Percentiles rank a stretch among this genome's conserved stretches.
phyloP scores from a whole-genome alignment of 2,797 vertebrate genomes.

The Crypturellus tataupa region DNA sequence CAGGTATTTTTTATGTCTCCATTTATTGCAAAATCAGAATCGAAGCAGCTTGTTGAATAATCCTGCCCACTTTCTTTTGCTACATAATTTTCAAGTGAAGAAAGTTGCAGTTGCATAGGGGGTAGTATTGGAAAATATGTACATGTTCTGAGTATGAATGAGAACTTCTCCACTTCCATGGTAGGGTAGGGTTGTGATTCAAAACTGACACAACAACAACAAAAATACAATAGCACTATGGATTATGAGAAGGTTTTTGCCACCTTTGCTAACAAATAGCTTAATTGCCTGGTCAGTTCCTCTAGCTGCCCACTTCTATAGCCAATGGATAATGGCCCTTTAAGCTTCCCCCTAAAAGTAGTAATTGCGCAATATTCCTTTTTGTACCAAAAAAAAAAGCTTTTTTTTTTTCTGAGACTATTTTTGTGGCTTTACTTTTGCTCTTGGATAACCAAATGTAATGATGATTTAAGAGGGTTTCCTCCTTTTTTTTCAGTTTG shows the following conservation, averaged over 20 bases:
- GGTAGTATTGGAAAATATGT: not conserved
- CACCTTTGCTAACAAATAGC: not conserved
- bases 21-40: not conserved
- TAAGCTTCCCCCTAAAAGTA: not conserved
- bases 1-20: not conserved
- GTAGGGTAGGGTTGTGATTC: not conserved
- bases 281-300: not conserved
- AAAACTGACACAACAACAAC: not conserved
- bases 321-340: not conserved
- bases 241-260: not conserved
- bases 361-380: not conserved
- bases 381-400: not conserved
- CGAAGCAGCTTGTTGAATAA: not conserved
- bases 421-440: not conserved
- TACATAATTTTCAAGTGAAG: not conserved
- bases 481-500: constrained; percentile 82
- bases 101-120: not conserved
- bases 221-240: not conserved
- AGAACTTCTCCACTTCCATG: not conserved
- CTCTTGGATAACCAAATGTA: not conserved
- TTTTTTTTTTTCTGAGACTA: not conserved
- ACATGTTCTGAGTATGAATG: not conserved
- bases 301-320: not conserved
- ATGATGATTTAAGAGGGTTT: not conserved
- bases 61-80: not conserved